Base-by-base conservation (phyloP, 2,113 vertebrate genomes). In the Semicossyphus pulcher region DNA sequence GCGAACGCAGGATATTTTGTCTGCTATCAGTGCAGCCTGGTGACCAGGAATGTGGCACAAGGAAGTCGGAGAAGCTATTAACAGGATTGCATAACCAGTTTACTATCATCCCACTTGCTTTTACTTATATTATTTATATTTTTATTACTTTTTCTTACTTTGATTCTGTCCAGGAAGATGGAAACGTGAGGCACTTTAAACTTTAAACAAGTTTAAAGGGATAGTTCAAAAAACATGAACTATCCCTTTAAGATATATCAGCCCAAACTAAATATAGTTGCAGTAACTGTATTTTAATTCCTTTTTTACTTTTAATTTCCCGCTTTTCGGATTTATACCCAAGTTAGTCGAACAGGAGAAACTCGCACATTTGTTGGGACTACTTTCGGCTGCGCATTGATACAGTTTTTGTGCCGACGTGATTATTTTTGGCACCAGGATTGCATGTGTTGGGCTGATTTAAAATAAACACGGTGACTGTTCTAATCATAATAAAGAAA, bases 1-100 rank as follows among this genome's bases (percentile, higher is more conserved):
- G 34, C 36, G 64, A 63, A 66, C 42, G 56, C 31, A 69, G n/a
- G 29, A 44, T 72, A 45, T 72, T 64, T 64, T 64, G 25, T 68
- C 32, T 32, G 28, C 42, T 26, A 4, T 12, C 25, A 25, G 36
- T 15, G 20, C 25, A 61, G 59, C 47, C 7, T 52, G 52, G n/a
- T 53, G 49, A 69, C 62, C 28, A 54, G 23, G 7, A 6, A 10
- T 54, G n/a, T 65, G 53, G 53, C 51, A 41, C 10, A 10, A 41
- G 39, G 63, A 78, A 37, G 34, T 20, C 1, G 11, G 34, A 49
- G 41, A 48, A 79, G 31, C 56, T 25, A 10, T 63, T 16, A n/a
- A 49, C 61, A 11, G 1, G 4, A 18, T 39, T 45, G 23, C 15
- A n/a, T 29, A 16, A 26, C 21, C 25, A 3, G 18, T n/a, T 7